Conservation (phyloP, 2,113 vertebrate genomes). For the Myanophis thanlyinensis region DNA sequence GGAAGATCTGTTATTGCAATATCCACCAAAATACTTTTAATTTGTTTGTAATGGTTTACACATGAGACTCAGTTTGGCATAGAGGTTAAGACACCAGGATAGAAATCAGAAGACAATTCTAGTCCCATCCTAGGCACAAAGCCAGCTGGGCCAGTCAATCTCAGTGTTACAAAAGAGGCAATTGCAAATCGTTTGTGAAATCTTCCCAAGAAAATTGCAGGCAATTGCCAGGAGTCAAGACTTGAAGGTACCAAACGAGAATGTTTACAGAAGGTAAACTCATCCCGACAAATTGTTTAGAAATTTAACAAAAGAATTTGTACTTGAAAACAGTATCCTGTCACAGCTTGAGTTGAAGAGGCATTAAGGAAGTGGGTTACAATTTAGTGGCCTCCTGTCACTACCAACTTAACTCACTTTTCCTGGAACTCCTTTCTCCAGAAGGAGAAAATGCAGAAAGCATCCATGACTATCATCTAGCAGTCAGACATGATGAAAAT, state of each 20-base stretch:
- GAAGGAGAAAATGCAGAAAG: too few species aligned
- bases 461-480: neutral
- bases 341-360: neutral
- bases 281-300: neutral
- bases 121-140: neutral
- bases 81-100: neutral
- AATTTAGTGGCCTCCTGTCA: neutral
- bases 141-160: too few species aligned
- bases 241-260: neutral
- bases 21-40: neutral
- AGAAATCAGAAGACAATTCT: neutral
- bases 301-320: neutral
- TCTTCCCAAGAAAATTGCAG: too few species aligned
- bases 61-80: neutral
- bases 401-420: neutral
- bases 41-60: neutral
- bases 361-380: neutral
- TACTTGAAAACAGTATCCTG: neutral
- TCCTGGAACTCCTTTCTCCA: neutral
- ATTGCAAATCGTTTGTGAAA: neutral
- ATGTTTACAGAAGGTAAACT: neutral
- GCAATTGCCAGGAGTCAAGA: neutral
- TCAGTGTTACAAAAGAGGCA: too few species aligned
- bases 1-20: neutral
- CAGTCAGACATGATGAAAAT: neutral